phyloP scores from a whole-genome alignment of 2,797 vertebrate species.

The Decapterus maruadsi region DNA sequence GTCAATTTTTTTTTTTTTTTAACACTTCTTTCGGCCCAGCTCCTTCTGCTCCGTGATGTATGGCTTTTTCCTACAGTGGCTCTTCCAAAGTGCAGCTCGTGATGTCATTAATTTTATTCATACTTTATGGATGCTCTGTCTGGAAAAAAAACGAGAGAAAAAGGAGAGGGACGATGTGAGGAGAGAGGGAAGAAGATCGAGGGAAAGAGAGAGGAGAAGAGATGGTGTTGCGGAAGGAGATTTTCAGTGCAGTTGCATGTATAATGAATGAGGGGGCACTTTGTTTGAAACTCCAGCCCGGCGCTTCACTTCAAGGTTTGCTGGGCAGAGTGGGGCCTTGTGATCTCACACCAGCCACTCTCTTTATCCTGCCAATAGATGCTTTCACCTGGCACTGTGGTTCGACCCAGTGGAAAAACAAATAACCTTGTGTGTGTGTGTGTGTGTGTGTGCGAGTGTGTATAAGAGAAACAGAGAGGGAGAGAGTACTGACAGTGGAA shows the following conservation, averaged over 20 bases:
- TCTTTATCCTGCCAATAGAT: slow-evolving; percentile 77
- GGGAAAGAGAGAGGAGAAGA: slow-evolving; percentile 53
- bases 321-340: slow-evolving; percentile 78
- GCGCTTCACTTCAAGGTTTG: slow-evolving; percentile 84
- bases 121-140: slow-evolving; percentile 88
- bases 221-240: slow-evolving; percentile 84
- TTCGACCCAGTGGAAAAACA: slow-evolving; percentile 85
- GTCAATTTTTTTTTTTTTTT: slow-evolving; percentile 51
- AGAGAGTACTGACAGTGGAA: slow-evolving; percentile 74
- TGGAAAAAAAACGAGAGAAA: slow-evolving; percentile 67
- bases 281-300: slow-evolving; percentile 86
- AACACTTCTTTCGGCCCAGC: slow-evolving; percentile 48
- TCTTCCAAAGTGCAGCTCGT: slow-evolving; percentile 87
- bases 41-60: slow-evolving; percentile 83
- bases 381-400: slow-evolving; percentile 79
- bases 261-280: slow-evolving; percentile 91
- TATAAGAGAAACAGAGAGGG: slow-evolving; percentile 8
- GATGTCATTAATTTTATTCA: slow-evolving; percentile 91
- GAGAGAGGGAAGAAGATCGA: slow-evolving; percentile 55
- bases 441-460: slow-evolving; percentile 1
- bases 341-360: slow-evolving; percentile 77
- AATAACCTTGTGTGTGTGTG: slow-evolving; percentile 81
- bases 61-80: slow-evolving; percentile 86
- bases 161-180: slow-evolving; percentile 57
- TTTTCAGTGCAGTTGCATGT: slow-evolving; percentile 88